Evolutionary conservation across 2,113 vertebrate species (phyloP).

Genomic region (Gallinago media): DNA sequence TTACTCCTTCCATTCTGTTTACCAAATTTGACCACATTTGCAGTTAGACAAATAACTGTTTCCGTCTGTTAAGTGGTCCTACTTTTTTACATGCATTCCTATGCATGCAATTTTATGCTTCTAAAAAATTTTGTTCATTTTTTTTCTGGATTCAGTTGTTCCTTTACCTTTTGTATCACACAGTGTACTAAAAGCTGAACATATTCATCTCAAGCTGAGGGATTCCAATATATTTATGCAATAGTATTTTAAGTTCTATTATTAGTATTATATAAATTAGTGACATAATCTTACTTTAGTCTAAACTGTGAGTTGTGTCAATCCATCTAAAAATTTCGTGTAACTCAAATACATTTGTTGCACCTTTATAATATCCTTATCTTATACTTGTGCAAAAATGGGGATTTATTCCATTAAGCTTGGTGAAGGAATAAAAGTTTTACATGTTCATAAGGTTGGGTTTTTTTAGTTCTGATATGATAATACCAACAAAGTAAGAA

Average conservation of each 20-base stretch:
- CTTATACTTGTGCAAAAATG: background rate
- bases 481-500: background rate
- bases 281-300: background rate
- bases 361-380: background rate
- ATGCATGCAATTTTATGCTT: background rate
- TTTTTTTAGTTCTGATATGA: background rate
- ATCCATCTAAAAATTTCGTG: background rate
- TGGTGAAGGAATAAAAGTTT: background rate
- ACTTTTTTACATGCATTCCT: background rate
- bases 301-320: background rate
- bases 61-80: background rate
- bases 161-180: background rate
- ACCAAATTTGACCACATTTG: background rate
- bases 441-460: background rate
- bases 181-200: background rate
- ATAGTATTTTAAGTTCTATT: background rate
- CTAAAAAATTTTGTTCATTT: background rate
- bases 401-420: background rate
- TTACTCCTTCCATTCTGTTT: background rate
- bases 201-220: background rate
- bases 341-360: background rate
- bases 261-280: background rate
- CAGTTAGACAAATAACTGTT: background rate
- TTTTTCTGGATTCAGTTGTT: background rate
- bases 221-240: background rate